Conservation (phyloP, 2,113 vertebrate species). For the Ophthalmolycus amberensis region DNA sequence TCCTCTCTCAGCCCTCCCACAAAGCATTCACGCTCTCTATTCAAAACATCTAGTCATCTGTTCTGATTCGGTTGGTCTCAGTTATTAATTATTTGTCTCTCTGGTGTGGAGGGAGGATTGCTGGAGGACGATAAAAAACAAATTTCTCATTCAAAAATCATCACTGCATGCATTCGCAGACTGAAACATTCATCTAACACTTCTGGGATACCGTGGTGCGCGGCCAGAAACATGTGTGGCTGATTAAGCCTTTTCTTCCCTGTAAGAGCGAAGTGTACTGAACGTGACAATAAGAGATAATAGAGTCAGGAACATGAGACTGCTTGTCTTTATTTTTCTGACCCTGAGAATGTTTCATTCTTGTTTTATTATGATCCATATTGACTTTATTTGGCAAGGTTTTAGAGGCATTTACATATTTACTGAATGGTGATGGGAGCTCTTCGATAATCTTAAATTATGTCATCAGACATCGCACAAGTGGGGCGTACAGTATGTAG, state of each 20-base stretch:
- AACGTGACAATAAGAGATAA: background rate
- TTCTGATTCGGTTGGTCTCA: background rate
- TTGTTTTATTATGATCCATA: background rate
- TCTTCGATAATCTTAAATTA: background rate
- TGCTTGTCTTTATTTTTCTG: background rate
- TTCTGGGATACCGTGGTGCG: background rate
- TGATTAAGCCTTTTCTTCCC: background rate
- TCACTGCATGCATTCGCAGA: background rate
- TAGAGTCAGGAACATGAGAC: background rate
- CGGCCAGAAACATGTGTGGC: background rate
- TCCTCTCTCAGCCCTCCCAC: background rate
- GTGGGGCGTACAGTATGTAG: background rate
- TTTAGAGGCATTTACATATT: slow-evolving; percentile 4
- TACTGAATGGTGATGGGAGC: background rate
- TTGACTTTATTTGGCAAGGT: background rate
- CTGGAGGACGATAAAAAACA: slow-evolving; percentile 10
- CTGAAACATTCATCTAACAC: slow-evolving; percentile 21
- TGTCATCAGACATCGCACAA: background rate
- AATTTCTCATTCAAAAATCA: slow-evolving; percentile 30
- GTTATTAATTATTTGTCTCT: slow-evolving; percentile 27
- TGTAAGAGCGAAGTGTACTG: background rate
- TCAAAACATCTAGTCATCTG: background rate
- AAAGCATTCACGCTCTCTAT: background rate
- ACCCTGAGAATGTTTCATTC: background rate
- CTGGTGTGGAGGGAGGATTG: background rate